phyloP scores from a whole-genome alignment of 1,140 invertebrate species.

The Pissodes strobi region DNA sequence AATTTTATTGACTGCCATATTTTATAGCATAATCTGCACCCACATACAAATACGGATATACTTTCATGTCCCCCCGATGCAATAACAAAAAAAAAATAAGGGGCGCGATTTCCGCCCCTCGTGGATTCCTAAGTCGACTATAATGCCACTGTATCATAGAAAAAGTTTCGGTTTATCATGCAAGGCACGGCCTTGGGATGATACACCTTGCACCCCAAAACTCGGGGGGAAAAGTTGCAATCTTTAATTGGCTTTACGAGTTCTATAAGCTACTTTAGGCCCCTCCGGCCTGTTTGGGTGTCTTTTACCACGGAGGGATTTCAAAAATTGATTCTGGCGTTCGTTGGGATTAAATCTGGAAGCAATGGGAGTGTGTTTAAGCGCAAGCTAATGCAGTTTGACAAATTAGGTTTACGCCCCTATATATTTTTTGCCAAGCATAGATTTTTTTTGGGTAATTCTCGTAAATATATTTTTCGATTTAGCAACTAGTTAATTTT shows the following conservation, averaged over 20 bases:
- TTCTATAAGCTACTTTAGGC: slow-evolving; percentile 22
- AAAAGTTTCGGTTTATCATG: slow-evolving; percentile 31
- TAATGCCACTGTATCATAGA: slow-evolving; percentile 24
- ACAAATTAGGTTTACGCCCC: too few relatives aligned
- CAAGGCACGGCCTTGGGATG: slow-evolving; percentile 15
- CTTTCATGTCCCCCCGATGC: neutral
- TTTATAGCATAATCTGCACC: neutral
- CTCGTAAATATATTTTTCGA: too few relatives aligned
- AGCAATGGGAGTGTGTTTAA: too few relatives aligned
- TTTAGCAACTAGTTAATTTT: too few relatives aligned
- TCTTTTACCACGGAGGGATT: slow-evolving; percentile 12
- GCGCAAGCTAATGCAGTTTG: too few relatives aligned
- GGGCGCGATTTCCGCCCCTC: slow-evolving; percentile 7
- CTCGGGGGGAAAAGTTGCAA: slow-evolving; percentile 31
- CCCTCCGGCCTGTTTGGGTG: slow-evolving; percentile 15
- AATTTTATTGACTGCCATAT: neutral
- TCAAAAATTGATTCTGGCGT: slow-evolving; percentile 28
- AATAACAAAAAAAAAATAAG: slow-evolving; percentile 8
- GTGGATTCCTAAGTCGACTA: slow-evolving; percentile 12
- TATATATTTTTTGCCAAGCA: too few relatives aligned
- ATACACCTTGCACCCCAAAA: slow-evolving; percentile 25
- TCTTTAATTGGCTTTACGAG: slow-evolving; percentile 32
- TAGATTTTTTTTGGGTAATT: too few relatives aligned
- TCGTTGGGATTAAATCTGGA: slow-evolving; percentile 1
- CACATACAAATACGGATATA: neutral